These are phyloP conservation scores for Drosophila bunnanda DNA, from an alignment of 2,888 invertebrate species.

Conservation along the genomic window DNA sequence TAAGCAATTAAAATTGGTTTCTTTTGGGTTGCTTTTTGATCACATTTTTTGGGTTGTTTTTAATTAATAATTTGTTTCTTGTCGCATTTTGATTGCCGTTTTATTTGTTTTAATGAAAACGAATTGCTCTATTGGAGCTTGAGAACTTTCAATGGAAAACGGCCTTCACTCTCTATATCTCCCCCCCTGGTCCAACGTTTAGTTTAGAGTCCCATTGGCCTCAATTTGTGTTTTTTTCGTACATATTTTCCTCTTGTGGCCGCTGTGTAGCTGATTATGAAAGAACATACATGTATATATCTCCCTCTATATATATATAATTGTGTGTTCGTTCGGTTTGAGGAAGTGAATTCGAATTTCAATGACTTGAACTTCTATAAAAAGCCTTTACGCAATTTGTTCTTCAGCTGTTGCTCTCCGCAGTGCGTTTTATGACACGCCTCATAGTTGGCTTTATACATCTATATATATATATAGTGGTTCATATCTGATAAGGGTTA, in stretches of 20 bases:
- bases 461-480: slow-evolving; percentile 8
- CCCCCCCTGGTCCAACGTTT: slow-evolving; percentile 11
- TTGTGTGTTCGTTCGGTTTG: slow-evolving; percentile 17
- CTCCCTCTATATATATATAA: slow-evolving; percentile 4
- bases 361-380: slow-evolving; percentile 60
- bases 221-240: slow-evolving; percentile 18
- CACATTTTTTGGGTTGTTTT: not conserved
- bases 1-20: slow-evolving; percentile 1
- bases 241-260: slow-evolving; percentile 7
- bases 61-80: not conserved
- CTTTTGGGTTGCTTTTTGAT: not conserved
- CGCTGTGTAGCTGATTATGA: slow-evolving; percentile 35
- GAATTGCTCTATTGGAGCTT: slow-evolving; percentile 37
- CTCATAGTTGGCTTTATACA: slow-evolving; percentile 16
- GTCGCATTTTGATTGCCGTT: slow-evolving; percentile 23
- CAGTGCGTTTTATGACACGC: slow-evolving; percentile 38
- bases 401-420: slow-evolving; percentile 21
- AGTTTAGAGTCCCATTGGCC: slow-evolving; percentile 39
- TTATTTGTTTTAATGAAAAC: slow-evolving; percentile 44
- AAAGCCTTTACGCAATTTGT: slow-evolving; percentile 58
- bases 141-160: not conserved
- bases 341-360: slow-evolving; percentile 55
- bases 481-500: slow-evolving; percentile 32
- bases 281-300: slow-evolving; percentile 14
- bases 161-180: slow-evolving; percentile 3